Base-by-base conservation (phyloP, 2,888 invertebrate genomes). In the Drosophila testacea region DNA sequence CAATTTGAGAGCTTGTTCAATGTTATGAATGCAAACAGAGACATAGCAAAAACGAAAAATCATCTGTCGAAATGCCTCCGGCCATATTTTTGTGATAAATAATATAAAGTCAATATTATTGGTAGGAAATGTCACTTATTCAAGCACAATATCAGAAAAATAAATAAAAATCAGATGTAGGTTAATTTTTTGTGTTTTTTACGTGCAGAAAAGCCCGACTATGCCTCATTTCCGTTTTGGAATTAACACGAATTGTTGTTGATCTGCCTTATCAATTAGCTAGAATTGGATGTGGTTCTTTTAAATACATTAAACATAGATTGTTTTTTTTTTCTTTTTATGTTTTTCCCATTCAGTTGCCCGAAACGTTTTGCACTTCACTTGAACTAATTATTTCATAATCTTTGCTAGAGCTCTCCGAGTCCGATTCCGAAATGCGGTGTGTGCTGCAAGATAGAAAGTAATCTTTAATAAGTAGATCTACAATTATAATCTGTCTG, bases 351-450 rank as follows among this genome's bases (percentile, higher is more conserved):
- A 38, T 68, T 78, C 73, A 90, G 81, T 91, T 91, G 81, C 80
- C 69, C 50, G 86, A 69, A 72, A 91, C 91, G 80, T 89, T 91
- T 69, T 95, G 95, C 38, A 95, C 91, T 84, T 96, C 96, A 16
- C 94, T 95, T 34, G 94, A 94, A 87, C 96, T 96, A 56, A 97
- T 95, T 91, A 97, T 97, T 93, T 97, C 97, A 92, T 97, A 97
- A 93, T 97, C 97, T 85, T 96, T 95, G 80, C 96, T 97, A 82
- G 96, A 96, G 88, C 95, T 95, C 91, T 96, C 96, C 1, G 96
- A 96, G 85, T 97, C 97, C 11, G 96, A 96, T 90, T 96, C 97
- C 0, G 96, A 96, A 70, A 93, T 85, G 47, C 90, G 90, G 42
- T 78, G 83, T 36, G 90, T 90, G 63, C 92, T 92, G 79, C 13